Percentiles rank a stretch among this genome's conserved stretches.
These are phyloP conservation scores for Spheniscus mendiculus DNA, from an alignment of 2,113 vertebrate species.

Conservation along the genomic window DNA sequence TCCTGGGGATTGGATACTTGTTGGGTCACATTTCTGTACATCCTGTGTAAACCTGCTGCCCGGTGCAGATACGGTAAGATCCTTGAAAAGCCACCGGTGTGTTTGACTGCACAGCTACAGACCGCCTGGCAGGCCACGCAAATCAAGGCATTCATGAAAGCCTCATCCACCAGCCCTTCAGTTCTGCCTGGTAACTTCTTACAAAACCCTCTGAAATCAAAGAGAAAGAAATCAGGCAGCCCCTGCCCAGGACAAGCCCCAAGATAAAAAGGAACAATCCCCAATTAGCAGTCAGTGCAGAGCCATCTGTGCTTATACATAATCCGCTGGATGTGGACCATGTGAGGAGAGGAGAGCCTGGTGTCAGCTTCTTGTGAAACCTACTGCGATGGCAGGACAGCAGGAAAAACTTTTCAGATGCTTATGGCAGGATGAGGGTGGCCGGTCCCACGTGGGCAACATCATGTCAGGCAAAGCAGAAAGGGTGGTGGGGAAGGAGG, in stretches of 20 bases:
- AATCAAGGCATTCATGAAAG: neutral
- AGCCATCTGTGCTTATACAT: neutral
- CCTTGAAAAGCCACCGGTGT: neutral
- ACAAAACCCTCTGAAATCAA: constrained; percentile 32
- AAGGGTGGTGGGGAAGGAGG: neutral
- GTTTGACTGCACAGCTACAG: neutral
- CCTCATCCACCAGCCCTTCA: neutral
- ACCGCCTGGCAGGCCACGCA: neutral
- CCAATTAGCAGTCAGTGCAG: neutral
- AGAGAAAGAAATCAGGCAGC: neutral
- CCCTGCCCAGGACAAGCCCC: neutral
- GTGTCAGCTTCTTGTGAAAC: neutral
- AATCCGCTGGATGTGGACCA: neutral
- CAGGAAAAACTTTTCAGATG: neutral
- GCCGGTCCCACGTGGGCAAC: neutral
- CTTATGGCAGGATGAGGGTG: neutral
- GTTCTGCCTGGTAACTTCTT: constrained; percentile 22
- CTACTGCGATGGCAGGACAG: neutral
- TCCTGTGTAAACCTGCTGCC: neutral
- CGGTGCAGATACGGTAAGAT: neutral
- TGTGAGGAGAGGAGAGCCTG: neutral
- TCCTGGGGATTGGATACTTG: neutral
- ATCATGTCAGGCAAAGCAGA: neutral
- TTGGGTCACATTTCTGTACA: neutral
- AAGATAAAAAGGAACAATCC: constrained; percentile 26